Percentiles rank a stretch among this genome's conserved stretches.
Conservation (phyloP, 2,113 vertebrate species). For the Phaetusa simplex region DNA sequence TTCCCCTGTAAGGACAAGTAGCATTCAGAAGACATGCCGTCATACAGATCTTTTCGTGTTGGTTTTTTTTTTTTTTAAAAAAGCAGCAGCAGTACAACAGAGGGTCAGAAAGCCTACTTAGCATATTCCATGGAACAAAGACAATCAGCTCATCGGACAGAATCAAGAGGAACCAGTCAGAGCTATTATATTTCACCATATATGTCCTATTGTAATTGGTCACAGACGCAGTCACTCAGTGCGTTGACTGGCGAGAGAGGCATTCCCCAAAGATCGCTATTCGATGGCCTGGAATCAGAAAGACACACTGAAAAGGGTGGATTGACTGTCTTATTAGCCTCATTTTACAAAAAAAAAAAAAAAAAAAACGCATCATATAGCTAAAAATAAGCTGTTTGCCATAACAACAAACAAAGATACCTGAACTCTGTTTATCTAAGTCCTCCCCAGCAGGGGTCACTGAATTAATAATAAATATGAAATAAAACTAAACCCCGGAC, state of each 20-base stretch:
- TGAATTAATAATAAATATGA: constrained; percentile 43
- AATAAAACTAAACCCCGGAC: background rate
- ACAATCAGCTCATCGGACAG: background rate
- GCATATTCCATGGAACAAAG: background rate
- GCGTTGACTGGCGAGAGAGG: background rate
- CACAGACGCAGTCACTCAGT: background rate
- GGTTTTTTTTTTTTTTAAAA: background rate
- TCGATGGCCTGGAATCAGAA: background rate
- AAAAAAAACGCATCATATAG: background rate
- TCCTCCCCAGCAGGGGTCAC: constrained; percentile 65
- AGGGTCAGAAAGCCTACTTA: background rate
- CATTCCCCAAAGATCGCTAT: background rate
- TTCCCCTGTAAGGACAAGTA: background rate
- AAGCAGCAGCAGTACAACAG: background rate
- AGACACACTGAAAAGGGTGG: background rate
- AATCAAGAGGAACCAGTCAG: background rate
- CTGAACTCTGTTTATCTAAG: background rate
- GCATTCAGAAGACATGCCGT: background rate
- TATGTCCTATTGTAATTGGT: background rate
- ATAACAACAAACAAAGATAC: background rate
- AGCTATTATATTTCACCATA: background rate
- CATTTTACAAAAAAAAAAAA: background rate
- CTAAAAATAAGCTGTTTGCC: background rate
- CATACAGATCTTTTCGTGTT: background rate
- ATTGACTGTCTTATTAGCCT: background rate